A percentile compares a stretch with the other conserved stretches of the same genome.
Conservation (phyloP, 2,797 vertebrate genomes). For the Sebastes umbrosus region DNA sequence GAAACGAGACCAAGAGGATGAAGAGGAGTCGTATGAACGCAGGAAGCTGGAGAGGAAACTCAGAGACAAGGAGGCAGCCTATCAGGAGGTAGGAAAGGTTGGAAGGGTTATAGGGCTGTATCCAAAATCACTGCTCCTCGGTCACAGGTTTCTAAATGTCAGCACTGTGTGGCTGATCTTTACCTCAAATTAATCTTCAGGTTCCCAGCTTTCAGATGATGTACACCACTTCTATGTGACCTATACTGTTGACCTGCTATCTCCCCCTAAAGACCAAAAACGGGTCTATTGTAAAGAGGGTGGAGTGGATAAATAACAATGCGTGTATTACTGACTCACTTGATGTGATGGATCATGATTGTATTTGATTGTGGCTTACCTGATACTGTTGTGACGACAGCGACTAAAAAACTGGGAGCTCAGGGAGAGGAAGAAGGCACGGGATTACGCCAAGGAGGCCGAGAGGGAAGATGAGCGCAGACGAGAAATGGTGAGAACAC, state of each 20-base stretch:
- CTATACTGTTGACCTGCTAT: too few species aligned
- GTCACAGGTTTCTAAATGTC: neutral
- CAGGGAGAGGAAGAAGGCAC: slow-evolving; percentile 94
- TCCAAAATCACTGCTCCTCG: neutral
- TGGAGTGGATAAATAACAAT: neutral
- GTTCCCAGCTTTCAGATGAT: too few species aligned
- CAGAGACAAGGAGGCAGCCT: slow-evolving; percentile 96
- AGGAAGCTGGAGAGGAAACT: slow-evolving; percentile 96
- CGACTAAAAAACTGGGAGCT: slow-evolving; percentile 99
- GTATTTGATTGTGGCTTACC: neutral
- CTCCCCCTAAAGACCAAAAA: too few species aligned
- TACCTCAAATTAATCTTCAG: too few species aligned
- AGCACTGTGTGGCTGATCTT: too few species aligned
- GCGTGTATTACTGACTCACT: neutral
- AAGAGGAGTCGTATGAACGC: slow-evolving; percentile 95
- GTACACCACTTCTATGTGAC: too few species aligned
- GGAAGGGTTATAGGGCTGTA: neutral
- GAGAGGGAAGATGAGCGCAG: slow-evolving; percentile 96
- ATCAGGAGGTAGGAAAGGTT: slow-evolving; percentile 90
- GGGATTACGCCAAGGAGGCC: slow-evolving; percentile 94
- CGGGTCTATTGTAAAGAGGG: too few species aligned
- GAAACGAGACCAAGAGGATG: slow-evolving; percentile 95
- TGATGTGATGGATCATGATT: neutral
- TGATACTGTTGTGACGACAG: slow-evolving; percentile 76
- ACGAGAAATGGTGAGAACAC: slow-evolving; percentile 90